Evolutionary conservation across 2,113 vertebrate species (phyloP), one percentile per base, ranked within the genome.

Genomic region (Gallinago media): DNA sequence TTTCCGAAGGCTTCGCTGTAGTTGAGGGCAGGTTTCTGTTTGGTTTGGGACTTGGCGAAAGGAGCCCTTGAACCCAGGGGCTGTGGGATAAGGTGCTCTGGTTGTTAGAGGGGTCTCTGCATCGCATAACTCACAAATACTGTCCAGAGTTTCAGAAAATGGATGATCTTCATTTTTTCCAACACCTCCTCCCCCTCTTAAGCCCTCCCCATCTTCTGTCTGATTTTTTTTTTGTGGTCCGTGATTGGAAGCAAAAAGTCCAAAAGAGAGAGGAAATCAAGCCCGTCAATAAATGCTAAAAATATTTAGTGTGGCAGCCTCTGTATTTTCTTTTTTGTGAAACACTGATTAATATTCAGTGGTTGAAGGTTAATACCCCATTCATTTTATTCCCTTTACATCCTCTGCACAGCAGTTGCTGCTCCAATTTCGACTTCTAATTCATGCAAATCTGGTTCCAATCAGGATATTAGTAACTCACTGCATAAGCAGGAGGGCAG

Each of bases 311-410:
- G 98, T 99, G 99, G 99, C 98, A 98, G 93, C 97, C 97, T 97
- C 98, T 98, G 98, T 99, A 98, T 99, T 99, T 99, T 99, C 98
- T 98, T 99, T 98, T 99, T 99, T 99, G 99, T 98, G 99, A 99
- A 99, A 99, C 98, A 86, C 98, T 99, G 98, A 99, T 99, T 99
- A 99, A 99, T 99, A 99, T 99, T 99, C 99, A 98, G 99, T 96
- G 98, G 98, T 98, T 98, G 98, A 98, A 98, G 98, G 98, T 98
- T 98, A 99, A 99, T 99, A 98, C 98, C 94, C 97, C 93, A 97
- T 97, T 98, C 97, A 98, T 98, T 99, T 98, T 98, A 98, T 98
- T 98, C 98, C 97, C 98, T 98, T 98, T 95, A 98, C 94, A 99
- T 99, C 98, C 98, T 99, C 98, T 97, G 98, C 98, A 97, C 98